phyloP scores from a whole-genome alignment of 2,113 vertebrate genomes.

The Elephas maximus region DNA sequence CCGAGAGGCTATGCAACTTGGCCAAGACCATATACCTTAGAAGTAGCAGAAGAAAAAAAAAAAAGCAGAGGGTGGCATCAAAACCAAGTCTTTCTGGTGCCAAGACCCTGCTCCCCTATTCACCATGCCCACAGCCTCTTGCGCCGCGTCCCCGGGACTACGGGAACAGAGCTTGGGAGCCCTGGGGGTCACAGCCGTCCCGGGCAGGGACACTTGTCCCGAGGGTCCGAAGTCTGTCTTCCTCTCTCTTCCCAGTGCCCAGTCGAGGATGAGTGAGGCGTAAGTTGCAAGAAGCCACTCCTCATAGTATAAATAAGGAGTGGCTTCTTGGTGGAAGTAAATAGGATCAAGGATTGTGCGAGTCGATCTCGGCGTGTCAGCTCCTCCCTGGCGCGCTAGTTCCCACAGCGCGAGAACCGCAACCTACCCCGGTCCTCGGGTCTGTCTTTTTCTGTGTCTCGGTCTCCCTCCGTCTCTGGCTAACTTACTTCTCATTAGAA shows the following conservation, averaged over 20 bases:
- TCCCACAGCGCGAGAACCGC: no score
- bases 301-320: no score
- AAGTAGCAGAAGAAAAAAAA: neutral
- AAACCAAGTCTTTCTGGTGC: neutral
- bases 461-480: neutral
- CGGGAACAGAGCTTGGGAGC: neutral
- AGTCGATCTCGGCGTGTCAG: accelerated
- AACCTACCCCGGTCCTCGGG: no score
- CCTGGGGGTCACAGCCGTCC: accelerated
- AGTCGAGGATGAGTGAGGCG: neutral
- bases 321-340: no score
- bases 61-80: neutral
- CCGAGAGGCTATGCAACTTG: neutral
- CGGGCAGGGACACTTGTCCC: neutral
- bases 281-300: neutral
- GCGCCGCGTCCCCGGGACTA: no score
- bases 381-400: accelerated
- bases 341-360: accelerated
- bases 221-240: neutral
- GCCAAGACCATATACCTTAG: neutral
- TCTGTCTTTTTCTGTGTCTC: no score
- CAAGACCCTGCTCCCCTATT: neutral
- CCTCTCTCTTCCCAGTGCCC: accelerated
- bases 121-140: no score
- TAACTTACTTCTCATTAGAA: neutral